phyloP scores from a whole-genome alignment of 1,140 invertebrate genomes.

The Caligus rogercresseyi region DNA sequence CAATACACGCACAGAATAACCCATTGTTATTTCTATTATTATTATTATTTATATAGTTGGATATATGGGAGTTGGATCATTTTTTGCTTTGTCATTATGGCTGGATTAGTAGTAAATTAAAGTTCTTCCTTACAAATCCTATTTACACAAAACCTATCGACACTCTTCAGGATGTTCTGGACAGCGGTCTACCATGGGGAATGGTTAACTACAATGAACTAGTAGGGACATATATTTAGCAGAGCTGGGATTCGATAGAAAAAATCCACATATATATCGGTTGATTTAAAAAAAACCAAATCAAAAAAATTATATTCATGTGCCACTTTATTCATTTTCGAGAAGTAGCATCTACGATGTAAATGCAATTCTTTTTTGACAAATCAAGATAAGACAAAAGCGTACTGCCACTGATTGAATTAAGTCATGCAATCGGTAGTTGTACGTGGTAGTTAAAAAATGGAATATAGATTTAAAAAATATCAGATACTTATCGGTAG shows the following conservation, averaged over 20 bases:
- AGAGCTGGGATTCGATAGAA: no score
- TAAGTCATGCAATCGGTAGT: no score
- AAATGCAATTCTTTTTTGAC: no score
- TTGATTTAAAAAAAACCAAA: not conserved
- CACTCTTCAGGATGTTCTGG: slow-evolving; percentile 8
- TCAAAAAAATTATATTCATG: no score
- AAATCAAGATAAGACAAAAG: no score
- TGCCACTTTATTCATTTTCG: no score
- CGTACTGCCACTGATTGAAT: no score
- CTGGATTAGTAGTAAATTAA: not conserved
- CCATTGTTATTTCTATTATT: not conserved
- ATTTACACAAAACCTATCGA: slow-evolving; percentile 1
- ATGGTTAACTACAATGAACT: slow-evolving; percentile 14
- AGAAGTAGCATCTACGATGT: no score
- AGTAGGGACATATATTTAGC: no score
- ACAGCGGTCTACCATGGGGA: slow-evolving; percentile 11
- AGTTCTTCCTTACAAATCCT: slow-evolving; percentile 17
- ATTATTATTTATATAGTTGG: not conserved
- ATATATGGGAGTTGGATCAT: slow-evolving; percentile 3
- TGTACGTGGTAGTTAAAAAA: no score
- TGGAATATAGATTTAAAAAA: no score
- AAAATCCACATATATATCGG: not conserved
- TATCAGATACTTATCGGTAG: no score
- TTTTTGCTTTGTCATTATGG: slow-evolving; percentile 9
- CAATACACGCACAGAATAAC: not conserved